Evolutionary conservation across 2,113 vertebrate genomes (phyloP).

Genomic region (Astatoreochromis straeleni): DNA sequence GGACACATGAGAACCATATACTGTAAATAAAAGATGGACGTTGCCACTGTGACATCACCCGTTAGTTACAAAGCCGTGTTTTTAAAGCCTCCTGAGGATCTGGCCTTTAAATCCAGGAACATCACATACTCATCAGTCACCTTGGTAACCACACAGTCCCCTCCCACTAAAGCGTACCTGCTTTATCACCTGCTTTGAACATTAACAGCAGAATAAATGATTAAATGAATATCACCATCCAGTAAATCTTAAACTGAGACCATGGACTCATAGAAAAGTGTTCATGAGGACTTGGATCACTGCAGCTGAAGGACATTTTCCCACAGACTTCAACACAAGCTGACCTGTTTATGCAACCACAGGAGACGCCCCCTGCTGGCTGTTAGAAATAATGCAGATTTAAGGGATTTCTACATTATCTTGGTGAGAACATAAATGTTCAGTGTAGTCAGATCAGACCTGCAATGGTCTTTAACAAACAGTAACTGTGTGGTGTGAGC

Average conservation of each 20-base stretch:
- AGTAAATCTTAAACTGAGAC: background rate
- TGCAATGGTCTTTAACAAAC: rapidly evolving
- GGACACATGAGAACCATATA: rapidly evolving
- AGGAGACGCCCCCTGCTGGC: background rate
- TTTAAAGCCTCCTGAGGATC: background rate
- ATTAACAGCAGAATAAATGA: background rate
- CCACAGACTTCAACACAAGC: rapidly evolving
- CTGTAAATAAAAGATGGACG: background rate
- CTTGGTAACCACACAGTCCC: background rate
- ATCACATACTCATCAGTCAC: rapidly evolving
- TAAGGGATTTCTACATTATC: rapidly evolving
- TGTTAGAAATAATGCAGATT: rapidly evolving
- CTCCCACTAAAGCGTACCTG: background rate
- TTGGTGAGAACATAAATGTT: background rate
- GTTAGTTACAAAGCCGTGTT: background rate
- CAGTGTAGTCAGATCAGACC: background rate
- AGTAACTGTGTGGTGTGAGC: background rate
- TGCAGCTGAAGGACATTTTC: background rate
- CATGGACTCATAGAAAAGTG: background rate
- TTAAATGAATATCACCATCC: background rate
- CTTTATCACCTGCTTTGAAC: background rate
- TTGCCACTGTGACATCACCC: rapidly evolving
- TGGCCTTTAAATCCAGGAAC: background rate
- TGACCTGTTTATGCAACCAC: rapidly evolving
- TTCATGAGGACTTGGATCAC: background rate